Base-by-base conservation (phyloP, 2,797 vertebrate species). In the Anguilla megastoma region DNA sequence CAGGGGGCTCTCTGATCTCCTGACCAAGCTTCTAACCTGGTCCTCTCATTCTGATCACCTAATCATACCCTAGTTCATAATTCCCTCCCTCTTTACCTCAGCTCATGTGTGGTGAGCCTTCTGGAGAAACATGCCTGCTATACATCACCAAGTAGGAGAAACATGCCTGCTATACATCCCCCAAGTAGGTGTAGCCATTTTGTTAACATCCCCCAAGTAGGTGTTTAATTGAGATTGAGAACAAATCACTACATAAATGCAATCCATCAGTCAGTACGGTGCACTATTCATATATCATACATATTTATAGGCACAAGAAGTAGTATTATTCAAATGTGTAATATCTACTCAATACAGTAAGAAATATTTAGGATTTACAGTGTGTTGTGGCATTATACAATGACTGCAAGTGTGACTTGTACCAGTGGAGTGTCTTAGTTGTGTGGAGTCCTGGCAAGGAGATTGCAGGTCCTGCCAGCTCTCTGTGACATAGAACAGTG, bases 401-500 rank as follows among this genome's bases (percentile, higher is more conserved):
- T 50, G 76, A 80, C 36, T 6, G 16, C 76, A 24, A 3, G 21
- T 45, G 41, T 52, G 50, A 52, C 36, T 33, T 33, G 33, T 76
- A 76, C 33, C 10, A 36, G 71, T 36, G 7, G 71, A 76, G 30
- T 10, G 21, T 33, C 41, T 50, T 48, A n/a, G 1, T 56, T 54
- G 50, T 30, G 0, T 84, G 50, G 10, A 30, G 50, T 33, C 41
- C 21, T 50, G 21, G 56, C 84, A 60, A 27, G 33, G 24, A 69
- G 24, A n/a, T 41, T 45, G 3, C 41, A 69, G 85, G 56, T 27
- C 10, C 33, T 69, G 36, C 63, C 85, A 86, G 36, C 36, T 41
- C 36, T 1, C 18, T 69, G 58, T 86, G 58, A 86, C 85, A 66
- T 48, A 16, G 85, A 86, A 63, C 84, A 85, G 54, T 63, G 54